phyloP scores from a whole-genome alignment of 2,888 invertebrate species.

The Rhagonycha lutea region DNA sequence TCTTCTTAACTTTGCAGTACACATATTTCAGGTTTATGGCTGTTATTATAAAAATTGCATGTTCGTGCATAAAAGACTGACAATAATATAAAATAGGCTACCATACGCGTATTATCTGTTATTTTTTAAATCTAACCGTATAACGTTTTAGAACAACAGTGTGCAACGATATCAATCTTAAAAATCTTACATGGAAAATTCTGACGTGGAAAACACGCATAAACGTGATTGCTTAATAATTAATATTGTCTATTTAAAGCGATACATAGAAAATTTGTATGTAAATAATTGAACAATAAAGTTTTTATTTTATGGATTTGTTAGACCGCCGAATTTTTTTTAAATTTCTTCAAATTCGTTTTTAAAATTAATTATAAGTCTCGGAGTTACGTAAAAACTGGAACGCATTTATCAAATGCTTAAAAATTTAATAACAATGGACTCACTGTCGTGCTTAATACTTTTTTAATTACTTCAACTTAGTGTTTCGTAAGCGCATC shows the following conservation, averaged over 20 bases:
- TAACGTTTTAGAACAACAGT: not conserved
- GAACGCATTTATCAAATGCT: not conserved
- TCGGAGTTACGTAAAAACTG: not conserved
- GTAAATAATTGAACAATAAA: not conserved
- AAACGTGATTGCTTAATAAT: constrained; percentile 36
- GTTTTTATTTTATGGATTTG: not conserved
- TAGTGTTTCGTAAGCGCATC: constrained; percentile 29
- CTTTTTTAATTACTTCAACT: constrained; percentile 30
- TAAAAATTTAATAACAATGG: constrained; percentile 5
- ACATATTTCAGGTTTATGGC: not conserved
- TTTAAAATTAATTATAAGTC: not conserved
- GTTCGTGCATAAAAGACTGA: not conserved
- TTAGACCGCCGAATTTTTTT: not conserved
- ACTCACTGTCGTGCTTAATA: constrained; percentile 16
- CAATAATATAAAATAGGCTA: not conserved
- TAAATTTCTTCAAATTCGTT: not conserved
- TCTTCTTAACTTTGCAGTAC: not conserved
- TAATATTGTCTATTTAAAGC: constrained; percentile 6
- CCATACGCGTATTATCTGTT: not conserved
- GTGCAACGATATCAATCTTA: constrained; percentile 15
- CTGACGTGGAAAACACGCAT: constrained; percentile 35
- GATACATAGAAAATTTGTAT: not conserved
- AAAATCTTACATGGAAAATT: constrained; percentile 37
- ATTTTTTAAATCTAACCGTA: not conserved
- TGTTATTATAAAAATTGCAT: not conserved